These are phyloP conservation scores for Eriosoma lanigerum DNA, from an alignment of 1,140 invertebrate species.

Conservation along the genomic window DNA sequence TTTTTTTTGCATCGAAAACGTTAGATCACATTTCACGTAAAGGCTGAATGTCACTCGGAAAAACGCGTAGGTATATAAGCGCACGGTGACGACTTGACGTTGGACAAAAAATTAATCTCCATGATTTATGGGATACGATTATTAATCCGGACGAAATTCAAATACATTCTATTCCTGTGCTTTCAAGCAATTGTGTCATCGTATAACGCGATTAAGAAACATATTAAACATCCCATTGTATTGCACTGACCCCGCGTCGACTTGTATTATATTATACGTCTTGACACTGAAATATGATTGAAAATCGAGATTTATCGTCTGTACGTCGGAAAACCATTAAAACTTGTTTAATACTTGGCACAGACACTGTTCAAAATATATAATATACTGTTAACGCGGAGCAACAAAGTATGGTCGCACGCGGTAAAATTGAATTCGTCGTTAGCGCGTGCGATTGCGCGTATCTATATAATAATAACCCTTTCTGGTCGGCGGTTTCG, in stretches of 20 bases:
- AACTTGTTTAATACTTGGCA: not conserved
- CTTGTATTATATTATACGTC: not conserved
- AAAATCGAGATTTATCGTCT: constrained; percentile 36
- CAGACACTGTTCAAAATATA: not conserved
- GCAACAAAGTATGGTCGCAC: no score
- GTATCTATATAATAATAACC: no score
- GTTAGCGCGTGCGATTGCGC: constrained; percentile 4
- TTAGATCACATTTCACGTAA: not conserved
- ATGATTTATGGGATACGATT: constrained; percentile 14
- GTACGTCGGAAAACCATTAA: constrained; percentile 12
- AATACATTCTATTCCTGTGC: not conserved
- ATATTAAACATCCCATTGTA: constrained; percentile 8
- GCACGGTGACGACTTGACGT: not conserved
- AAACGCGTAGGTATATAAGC: not conserved
- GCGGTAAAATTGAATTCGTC: constrained; percentile 32
- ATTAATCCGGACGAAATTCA: constrained; percentile 1
- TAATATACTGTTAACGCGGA: not conserved
- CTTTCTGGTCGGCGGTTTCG: constrained; percentile 5
- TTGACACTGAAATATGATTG: constrained; percentile 27
- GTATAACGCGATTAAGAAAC: constrained; percentile 31
- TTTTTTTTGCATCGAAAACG: not conserved
- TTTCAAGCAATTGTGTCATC: constrained; percentile 2
- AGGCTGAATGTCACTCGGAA: not conserved
- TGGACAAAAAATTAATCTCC: not conserved
- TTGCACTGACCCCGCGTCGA: not conserved